These are phyloP conservation scores for Synergus japonicus DNA, from an alignment of 2,888 invertebrate genomes.

Conservation along the genomic window DNA sequence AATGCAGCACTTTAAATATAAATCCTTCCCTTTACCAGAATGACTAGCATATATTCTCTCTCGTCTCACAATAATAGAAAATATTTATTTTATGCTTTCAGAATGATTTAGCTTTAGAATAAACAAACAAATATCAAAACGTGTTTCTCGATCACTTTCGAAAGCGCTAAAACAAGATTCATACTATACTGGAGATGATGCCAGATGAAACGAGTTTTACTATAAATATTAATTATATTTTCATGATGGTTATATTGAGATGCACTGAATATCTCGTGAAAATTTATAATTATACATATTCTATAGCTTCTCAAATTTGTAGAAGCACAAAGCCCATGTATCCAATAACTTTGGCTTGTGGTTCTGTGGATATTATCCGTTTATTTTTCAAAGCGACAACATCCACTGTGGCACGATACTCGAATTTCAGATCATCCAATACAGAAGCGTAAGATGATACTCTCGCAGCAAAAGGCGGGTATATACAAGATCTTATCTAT, in stretches of 20 bases:
- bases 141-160: neutral
- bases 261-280: neutral
- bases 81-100: neutral
- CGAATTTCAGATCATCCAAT: conserved; percentile 39
- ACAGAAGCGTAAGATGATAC: conserved; percentile 37
- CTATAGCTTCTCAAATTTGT: conserved; percentile 12
- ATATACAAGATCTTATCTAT: conserved; percentile 36
- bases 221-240: too few relatives aligned
- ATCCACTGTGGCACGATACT: conserved; percentile 8
- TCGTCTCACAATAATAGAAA: neutral
- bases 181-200: neutral
- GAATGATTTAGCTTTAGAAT: neutral
- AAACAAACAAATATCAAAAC: neutral
- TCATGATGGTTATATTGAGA: neutral
- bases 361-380: conserved; percentile 1
- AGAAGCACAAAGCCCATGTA: conserved; percentile 20
- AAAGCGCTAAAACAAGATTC: neutral
- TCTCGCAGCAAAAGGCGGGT: conserved; percentile 11
- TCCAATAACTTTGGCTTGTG: conserved; percentile 31
- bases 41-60: conserved; percentile 9
- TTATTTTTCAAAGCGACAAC: conserved; percentile 35
- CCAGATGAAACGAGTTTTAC: neutral
- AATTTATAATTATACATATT: conserved; percentile 11
- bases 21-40: conserved; percentile 3
- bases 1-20: conserved; percentile 17